Conservation (phyloP, 2,888 invertebrate species). For the Drosophila putrida region DNA sequence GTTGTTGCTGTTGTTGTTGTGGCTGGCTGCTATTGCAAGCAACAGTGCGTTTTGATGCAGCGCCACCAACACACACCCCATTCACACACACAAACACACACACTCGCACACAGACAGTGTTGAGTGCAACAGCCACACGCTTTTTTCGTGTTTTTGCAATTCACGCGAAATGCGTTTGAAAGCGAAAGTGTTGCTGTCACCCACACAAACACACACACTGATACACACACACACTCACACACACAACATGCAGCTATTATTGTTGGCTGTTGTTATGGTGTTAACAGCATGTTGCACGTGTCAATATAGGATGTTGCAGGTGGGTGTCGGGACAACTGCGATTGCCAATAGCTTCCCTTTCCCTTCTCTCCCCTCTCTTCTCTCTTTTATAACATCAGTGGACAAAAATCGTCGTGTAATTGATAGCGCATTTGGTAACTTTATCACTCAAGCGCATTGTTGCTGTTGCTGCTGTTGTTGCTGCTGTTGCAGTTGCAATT, state of each 20-base stretch:
- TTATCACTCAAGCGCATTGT: conserved; percentile 60
- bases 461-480: conserved; percentile 37
- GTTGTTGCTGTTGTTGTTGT: conserved; percentile 31
- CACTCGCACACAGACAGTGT: conserved; percentile 3
- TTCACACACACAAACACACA: conserved; percentile 38
- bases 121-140: conserved; percentile 42
- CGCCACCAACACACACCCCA: conserved; percentile 34
- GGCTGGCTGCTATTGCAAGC: conserved; percentile 62
- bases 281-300: conserved; percentile 82
- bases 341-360: conserved; percentile 36
- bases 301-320: conserved; percentile 76
- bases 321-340: conserved; percentile 48
- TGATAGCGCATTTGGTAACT: conserved; percentile 74
- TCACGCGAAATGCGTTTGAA: conserved; percentile 78
- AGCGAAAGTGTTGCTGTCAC: conserved; percentile 78
- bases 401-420: conserved; percentile 73
- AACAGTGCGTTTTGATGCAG: conserved; percentile 76
- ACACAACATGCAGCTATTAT: conserved; percentile 38
- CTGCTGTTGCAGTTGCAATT: conserved; percentile 34
- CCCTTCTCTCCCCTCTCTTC: neutral
- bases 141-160: conserved; percentile 60
- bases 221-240: conserved; percentile 15
- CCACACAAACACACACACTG: conserved; percentile 40
- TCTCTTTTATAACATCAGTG: conserved; percentile 54
- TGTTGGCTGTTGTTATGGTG: conserved; percentile 57